Evolutionary conservation across 1,140 invertebrate species (phyloP), one percentile per base, ranked within the genome.

Genomic region (Drosophila lowei): DNA sequence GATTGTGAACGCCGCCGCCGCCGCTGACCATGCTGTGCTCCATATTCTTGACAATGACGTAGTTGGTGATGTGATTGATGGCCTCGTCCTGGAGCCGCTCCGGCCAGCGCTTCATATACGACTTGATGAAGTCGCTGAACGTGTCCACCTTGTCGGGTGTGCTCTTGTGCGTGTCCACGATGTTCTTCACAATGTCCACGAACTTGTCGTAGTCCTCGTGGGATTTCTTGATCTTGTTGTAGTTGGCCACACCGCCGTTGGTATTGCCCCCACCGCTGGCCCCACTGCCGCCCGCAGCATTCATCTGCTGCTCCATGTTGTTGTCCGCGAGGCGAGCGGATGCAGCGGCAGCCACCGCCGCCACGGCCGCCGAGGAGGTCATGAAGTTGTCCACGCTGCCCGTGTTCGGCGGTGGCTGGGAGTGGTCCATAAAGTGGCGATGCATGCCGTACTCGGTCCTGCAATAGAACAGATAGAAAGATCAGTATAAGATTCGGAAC

Each of bases 371-470:
- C 49, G 89, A 90, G 21, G 85, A 90, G 50, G 89, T 81, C 89
- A 90, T 90, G 54, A 90, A 90, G 48, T 90, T 90, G 18, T 90
- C 89, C 73, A 90, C 89, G 55, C 72, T 77, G 30, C 81, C 81
- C 16, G 86, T 61, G 81, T 90, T 90, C 9, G 89, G 89, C 34
- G 89, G 89, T 48, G 81, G 89, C 46, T 90, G 86, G 72, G 90
- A 81, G 77, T 90, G 90, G 78, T 91, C 90, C 80, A 91, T 91
- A 79, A 90, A 91, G 81, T 91, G 90, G 50, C 90, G 83, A 64
- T 90, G 90, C 90, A 90, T 90, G 59, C 89, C 90, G 70, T 91
- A 91, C 78, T 91, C 90, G 72, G 90, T 88, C 88, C 90, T 91
- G 60, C 9, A 62, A 67, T 9, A 47, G 30, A 28, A 2, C 5